Conservation (phyloP, 2,797 vertebrate species). For the Crocodylus rhombifer region DNA sequence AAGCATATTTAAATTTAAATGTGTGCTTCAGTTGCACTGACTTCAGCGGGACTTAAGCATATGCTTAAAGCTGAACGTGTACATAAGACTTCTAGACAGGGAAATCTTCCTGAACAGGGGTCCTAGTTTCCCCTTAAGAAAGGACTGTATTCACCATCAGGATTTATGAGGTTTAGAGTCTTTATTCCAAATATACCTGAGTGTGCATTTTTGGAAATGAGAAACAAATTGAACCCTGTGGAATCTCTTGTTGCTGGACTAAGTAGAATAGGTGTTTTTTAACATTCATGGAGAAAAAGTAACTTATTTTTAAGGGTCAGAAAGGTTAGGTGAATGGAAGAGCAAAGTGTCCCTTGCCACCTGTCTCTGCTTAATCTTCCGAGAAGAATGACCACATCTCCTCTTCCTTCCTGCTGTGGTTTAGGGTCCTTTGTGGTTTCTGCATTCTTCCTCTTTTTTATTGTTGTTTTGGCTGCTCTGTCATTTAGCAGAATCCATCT, state of each 20-base stretch:
- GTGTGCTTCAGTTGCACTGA: constrained; percentile 8
- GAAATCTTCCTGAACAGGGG: not conserved
- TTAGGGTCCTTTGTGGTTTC: constrained; percentile 1
- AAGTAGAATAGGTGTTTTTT: not conserved
- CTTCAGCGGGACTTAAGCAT: not conserved
- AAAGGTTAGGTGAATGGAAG: constrained; percentile 1
- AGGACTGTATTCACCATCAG: not conserved
- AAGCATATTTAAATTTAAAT: not conserved
- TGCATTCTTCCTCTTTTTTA: constrained; percentile 42
- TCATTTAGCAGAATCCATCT: constrained; percentile 30
- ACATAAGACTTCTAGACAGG: not conserved
- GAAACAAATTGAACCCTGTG: not conserved
- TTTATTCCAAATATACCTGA: constrained; percentile 52
- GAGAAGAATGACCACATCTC: not conserved
- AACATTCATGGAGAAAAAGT: not conserved
- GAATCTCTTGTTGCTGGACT: not conserved
- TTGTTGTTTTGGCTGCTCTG: not conserved
- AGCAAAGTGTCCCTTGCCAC: constrained; percentile 14
- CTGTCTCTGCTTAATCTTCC: constrained; percentile 44
- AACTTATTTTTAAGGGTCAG: not conserved
- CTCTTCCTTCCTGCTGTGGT: not conserved
- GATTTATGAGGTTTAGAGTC: not conserved
- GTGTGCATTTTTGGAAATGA: not conserved
- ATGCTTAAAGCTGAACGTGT: constrained; percentile 4
- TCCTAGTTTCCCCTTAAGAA: not conserved